Evolutionary conservation across 2,888 invertebrate species (phyloP).

Genomic region (Ectropis crepuscularia): DNA sequence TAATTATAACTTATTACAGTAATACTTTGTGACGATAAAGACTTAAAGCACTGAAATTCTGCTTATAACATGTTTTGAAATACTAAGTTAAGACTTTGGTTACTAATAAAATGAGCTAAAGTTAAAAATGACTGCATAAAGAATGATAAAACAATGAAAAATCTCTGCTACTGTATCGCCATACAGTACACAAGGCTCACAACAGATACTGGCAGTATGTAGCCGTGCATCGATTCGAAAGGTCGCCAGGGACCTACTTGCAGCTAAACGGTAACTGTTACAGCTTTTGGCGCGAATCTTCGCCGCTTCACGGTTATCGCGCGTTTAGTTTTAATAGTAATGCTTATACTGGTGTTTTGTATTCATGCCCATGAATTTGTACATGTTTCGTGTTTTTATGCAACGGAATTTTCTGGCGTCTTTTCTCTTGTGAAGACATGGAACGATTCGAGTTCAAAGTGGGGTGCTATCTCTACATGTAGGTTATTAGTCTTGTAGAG

Average conservation of each 20-base stretch:
- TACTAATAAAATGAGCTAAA: too few species aligned
- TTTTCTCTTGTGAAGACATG: conserved; percentile 12
- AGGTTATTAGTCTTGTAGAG: too few species aligned
- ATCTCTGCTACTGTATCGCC: conserved; percentile 12
- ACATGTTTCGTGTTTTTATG: conserved; percentile 22
- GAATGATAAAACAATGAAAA: too few species aligned
- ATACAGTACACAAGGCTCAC: background rate
- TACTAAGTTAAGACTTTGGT: too few species aligned
- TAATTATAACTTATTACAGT: too few species aligned
- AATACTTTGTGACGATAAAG: too few species aligned
- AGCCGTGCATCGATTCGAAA: conserved; percentile 26
- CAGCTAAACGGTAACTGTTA: conserved; percentile 34
- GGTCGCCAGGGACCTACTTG: conserved; percentile 29
- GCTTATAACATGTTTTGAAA: too few species aligned
- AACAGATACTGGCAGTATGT: conserved; percentile 3
- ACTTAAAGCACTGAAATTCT: too few species aligned
- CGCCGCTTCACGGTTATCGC: conserved; percentile 28
- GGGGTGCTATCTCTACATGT: background rate
- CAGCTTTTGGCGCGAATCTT: conserved; percentile 35
- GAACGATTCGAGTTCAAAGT: background rate
- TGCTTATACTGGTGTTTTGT: conserved; percentile 32
- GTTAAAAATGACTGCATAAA: too few species aligned
- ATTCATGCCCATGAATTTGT: conserved; percentile 28
- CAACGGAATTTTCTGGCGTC: conserved; percentile 10
- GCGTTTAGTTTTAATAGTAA: conserved; percentile 34